Conservation (phyloP, 1,140 invertebrate species). For the Scaptomyza hsui region DNA sequence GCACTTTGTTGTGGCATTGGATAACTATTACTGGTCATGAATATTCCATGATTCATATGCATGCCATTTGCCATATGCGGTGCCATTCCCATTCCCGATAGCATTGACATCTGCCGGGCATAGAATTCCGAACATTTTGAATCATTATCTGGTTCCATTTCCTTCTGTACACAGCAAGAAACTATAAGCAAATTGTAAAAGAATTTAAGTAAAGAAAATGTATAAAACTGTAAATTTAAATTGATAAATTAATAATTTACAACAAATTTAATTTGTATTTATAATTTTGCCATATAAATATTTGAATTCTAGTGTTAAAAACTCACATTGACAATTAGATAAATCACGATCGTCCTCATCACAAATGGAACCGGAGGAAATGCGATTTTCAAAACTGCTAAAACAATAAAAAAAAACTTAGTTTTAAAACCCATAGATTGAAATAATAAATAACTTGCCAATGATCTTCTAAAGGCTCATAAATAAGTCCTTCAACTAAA, state of each 20-base stretch:
- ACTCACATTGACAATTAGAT: background rate
- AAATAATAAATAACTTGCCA: background rate
- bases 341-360: background rate
- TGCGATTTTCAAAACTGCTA: conserved; percentile 12
- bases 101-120: conserved; percentile 11
- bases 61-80: too few relatives aligned
- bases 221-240: too few relatives aligned
- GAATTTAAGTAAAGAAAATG: background rate
- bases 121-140: background rate
- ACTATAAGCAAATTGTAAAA: background rate
- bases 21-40: too few relatives aligned
- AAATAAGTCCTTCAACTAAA: background rate
- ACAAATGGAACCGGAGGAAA: conserved; percentile 17
- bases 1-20: too few relatives aligned
- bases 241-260: too few relatives aligned
- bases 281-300: too few relatives aligned
- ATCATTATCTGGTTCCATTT: background rate
- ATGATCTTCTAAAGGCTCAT: background rate
- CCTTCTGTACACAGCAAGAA: background rate
- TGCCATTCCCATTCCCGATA: background rate
- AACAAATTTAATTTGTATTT: too few relatives aligned
- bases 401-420: background rate
- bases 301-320: background rate
- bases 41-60: too few relatives aligned
- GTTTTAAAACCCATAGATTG: background rate